phyloP scores from a whole-genome alignment of 2,797 vertebrate genomes.

The Chaetophractus vellerosus region DNA sequence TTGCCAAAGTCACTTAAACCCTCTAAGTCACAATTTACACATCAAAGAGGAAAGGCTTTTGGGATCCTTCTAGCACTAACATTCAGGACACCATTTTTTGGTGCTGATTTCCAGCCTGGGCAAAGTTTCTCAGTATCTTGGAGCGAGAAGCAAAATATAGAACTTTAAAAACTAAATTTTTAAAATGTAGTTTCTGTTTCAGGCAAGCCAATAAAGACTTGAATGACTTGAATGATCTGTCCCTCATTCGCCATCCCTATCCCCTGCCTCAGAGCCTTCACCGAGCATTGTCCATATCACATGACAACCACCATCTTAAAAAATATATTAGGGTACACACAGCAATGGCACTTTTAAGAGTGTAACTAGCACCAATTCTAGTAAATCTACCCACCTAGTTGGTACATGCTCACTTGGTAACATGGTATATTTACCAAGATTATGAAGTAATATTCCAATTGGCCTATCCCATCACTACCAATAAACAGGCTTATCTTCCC shows the following conservation, averaged over 20 bases:
- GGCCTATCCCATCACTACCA: neutral
- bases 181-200: too few relatives aligned
- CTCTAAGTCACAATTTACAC: neutral
- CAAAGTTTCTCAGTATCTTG: neutral
- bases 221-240: too few relatives aligned
- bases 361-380: neutral
- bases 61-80: neutral
- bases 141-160: neutral
- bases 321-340: neutral
- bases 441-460: neutral
- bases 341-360: neutral
- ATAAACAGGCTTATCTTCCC: neutral
- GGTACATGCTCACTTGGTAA: neutral
- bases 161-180: neutral
- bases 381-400: neutral
- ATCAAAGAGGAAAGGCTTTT: neutral
- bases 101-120: neutral
- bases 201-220: too few relatives aligned
- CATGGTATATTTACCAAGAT: neutral
- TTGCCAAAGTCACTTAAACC: neutral
- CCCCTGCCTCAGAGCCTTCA: too few relatives aligned
- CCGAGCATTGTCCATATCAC: neutral
- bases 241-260: neutral
- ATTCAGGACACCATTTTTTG: neutral
- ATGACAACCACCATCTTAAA: neutral